Base-by-base conservation (phyloP, 2,113 vertebrate species). In the Hydropotes inermis region DNA sequence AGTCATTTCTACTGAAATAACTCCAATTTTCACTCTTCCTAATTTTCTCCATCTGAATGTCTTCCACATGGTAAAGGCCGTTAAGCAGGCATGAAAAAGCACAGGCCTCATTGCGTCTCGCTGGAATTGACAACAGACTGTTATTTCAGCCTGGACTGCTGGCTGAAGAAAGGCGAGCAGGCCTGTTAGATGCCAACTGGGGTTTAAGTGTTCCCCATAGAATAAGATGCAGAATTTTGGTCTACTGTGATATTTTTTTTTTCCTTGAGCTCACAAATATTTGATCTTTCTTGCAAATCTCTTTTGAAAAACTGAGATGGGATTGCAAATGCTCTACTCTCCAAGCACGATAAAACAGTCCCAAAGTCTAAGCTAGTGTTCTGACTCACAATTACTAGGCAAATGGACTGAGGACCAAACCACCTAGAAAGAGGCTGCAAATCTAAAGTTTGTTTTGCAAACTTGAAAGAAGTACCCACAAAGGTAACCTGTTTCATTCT, bases 101-200 rank as follows among this genome's bases (percentile, higher is more conserved):
- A 97, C 98, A 98, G 98, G 98, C 97, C 5, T 2, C 97, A 98
- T 98, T 99, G 98, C 99, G 97, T 98, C 98, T 98, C 87, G 82
- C 97, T 97, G 91, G 91, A 96, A 93, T 95, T 97, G 97, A 98
- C 98, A 99, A 98, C 94, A 95, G 92, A 91, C 94, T 91, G 97
- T 97, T 98, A 98, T 98, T 97, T 92, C 94, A 98, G 96, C 19
- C 98, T 98, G 95, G 98, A 96, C 87, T 94, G 83, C 92, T 96
- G 8, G 57, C 94, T 97, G 92, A 97, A 79, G 96, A 92, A 98
- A 95, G 98, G 43, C 96, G 97, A 96, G 43, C 84, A 91, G 85
- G 87, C 97, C 97, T 97, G 92, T 95, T 81, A 89, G 88, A 98
- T 94, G 50, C 96, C 81, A 39, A 96, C 50, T 97, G 87, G 96